Evolutionary conservation across 1,140 invertebrate genomes (phyloP).

Genomic region (Octopus sinensis): DNA sequence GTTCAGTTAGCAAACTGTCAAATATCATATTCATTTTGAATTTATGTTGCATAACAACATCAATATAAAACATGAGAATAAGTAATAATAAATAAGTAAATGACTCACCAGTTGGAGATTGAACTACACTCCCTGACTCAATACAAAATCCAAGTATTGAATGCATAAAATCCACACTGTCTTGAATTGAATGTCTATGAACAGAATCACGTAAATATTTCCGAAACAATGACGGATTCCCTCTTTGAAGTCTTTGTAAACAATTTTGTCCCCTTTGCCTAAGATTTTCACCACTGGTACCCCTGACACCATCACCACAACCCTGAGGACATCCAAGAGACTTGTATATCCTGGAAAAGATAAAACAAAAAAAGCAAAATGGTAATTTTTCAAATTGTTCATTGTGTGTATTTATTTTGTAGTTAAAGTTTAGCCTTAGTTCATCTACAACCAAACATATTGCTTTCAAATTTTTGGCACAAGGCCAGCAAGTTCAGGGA

Average conservation of each 20-base stretch:
- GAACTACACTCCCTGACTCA: slow-evolving; percentile 68
- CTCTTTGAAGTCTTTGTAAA: slow-evolving; percentile 67
- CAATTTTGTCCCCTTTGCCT: slow-evolving; percentile 83
- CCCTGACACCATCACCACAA: slow-evolving; percentile 78
- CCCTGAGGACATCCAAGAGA: slow-evolving; percentile 91
- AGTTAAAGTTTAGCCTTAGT: not conserved
- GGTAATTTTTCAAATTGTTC: too few species aligned
- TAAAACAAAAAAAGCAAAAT: not conserved
- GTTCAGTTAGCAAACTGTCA: too few species aligned
- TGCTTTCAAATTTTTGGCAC: too few species aligned
- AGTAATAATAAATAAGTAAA: too few species aligned
- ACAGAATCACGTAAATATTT: slow-evolving; percentile 76
- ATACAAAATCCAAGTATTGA: slow-evolving; percentile 92
- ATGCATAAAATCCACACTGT: slow-evolving; percentile 91
- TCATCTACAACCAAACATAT: too few species aligned
- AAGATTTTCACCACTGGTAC: slow-evolving; percentile 60
- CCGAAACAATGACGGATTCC: slow-evolving; percentile 62
- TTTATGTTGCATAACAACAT: too few species aligned
- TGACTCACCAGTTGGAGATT: slow-evolving; percentile 37
- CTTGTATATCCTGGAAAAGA: slow-evolving; percentile 70
- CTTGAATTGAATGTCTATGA: slow-evolving; percentile 70
- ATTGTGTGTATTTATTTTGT: not conserved
- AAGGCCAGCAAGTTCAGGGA: too few species aligned
- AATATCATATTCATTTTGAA: too few species aligned
- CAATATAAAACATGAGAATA: too few species aligned